Evolutionary conservation across 2,888 invertebrate species (phyloP), one percentile per base, ranked within the genome.

Genomic region (Dolichopus griseipennis): DNA sequence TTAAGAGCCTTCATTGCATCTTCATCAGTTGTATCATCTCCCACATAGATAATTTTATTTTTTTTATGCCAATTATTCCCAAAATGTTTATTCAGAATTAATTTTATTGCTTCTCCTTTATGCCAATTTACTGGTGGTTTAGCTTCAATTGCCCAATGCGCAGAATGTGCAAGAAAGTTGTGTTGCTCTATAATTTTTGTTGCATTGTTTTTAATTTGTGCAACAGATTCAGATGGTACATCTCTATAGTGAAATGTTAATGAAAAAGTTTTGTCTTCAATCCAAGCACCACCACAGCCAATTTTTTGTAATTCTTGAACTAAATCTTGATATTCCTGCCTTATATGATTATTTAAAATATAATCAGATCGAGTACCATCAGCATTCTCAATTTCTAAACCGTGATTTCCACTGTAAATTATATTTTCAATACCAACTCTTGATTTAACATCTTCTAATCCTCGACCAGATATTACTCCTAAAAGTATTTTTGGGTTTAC

Each of bases 11-110:
- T 84, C 91, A 94, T 93, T 61, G 93, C 93, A 79, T 94, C 93
- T 82, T 94, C 93, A 77, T 94, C 94, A 0, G 93, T 94, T 68
- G 87, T 88, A 79, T 93, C 94, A 79, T 94, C 93, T 70, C 94
- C 94, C 41, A 89, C 93, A 76, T 93, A 94, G 71, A 94, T 90
- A 72, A 93, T 88, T 72, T 88, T 83, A 67, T 88, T 85, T 65
- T 89, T 78, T 73, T 88, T 85, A 68, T 86, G 83, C 90, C 90
- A 91, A 75, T 90, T 86, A 0, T 87, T 84, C 0, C 90, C 91
- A 74, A 90, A 91, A 18, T 88, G 86, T 0, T 88, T 87, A 66
- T 89, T 84, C 21, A 91, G 79, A 71, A 91, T 90, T 73, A 90
- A 88, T 73, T 89, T 85, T 0, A 89, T 88, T 1, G 90, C 90